A percentile compares a stretch with the other conserved stretches of the same genome.
Conservation (phyloP, 1,140 invertebrate species). For the Diachasma alloeum region DNA sequence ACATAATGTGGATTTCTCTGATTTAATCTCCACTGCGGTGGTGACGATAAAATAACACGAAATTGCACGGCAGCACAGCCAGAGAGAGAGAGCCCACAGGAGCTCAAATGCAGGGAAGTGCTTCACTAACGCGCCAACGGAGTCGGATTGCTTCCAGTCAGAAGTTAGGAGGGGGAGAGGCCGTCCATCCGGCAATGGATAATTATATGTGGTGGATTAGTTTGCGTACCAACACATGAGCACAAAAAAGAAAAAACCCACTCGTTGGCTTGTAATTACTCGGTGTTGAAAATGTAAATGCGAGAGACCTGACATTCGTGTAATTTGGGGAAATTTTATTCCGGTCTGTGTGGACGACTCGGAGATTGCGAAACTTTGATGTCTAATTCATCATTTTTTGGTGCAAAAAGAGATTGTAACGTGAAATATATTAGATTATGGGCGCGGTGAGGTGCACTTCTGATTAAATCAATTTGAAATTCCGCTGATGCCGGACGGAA, state of each 20-base stretch:
- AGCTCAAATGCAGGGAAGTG: background rate
- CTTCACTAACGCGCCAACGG: conserved; percentile 18
- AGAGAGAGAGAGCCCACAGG: background rate
- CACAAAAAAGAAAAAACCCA: background rate
- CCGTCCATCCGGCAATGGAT: conserved; percentile 12
- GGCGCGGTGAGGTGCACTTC: no score
- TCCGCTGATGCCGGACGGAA: no score
- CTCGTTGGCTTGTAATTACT: conserved; percentile 13
- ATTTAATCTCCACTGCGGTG: conserved; percentile 18
- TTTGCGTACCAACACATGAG: background rate
- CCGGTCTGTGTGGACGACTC: background rate
- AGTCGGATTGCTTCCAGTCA: conserved; percentile 15
- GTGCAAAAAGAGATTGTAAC: no score
- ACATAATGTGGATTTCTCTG: conserved; percentile 11
- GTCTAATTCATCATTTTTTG: no score
- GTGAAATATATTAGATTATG: no score
- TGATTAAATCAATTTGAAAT: no score
- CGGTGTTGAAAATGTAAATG: conserved; percentile 4
- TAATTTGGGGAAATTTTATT: background rate
- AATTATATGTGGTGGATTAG: conserved; percentile 25
- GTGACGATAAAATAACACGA: conserved; percentile 22
- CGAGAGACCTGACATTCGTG: background rate
- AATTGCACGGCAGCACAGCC: background rate
- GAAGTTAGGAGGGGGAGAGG: conserved; percentile 20
- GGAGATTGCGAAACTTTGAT: no score